Percentiles rank a stretch among this genome's conserved stretches.
Evolutionary conservation across 2,888 invertebrate genomes (phyloP).

Genomic region (Meteorus cinctellus): DNA sequence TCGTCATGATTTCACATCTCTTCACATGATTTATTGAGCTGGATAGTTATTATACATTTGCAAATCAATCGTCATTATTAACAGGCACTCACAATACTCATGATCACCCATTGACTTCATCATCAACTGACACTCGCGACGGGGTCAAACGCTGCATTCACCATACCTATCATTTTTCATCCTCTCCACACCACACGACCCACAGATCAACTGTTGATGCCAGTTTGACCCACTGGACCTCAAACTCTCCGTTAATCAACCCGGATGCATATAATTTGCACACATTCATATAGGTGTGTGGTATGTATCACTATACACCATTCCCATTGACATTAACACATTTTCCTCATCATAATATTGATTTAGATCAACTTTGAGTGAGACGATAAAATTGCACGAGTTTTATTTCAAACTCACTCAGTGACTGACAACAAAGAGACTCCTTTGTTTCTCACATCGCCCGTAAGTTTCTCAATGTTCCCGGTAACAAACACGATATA

Average conservation of each 20-base stretch:
- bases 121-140: conserved; percentile 15
- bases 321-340: background rate
- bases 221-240: conserved; percentile 35
- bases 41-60: too few relatives aligned
- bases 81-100: background rate
- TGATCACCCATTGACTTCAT: conserved; percentile 11
- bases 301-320: background rate
- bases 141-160: conserved; percentile 11
- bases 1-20: too few relatives aligned
- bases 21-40: too few relatives aligned
- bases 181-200: conserved; percentile 15
- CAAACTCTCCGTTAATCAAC: conserved; percentile 50
- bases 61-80: background rate
- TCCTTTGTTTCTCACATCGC: conserved; percentile 1
- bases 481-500: conserved; percentile 7
- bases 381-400: too few relatives aligned
- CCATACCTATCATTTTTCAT: background rate
- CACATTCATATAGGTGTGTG: background rate
- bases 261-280: conserved; percentile 47
- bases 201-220: conserved; percentile 20
- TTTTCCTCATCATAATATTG: background rate
- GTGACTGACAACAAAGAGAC: background rate
- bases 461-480: conserved; percentile 3
- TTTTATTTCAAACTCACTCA: too few relatives aligned
- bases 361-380: too few relatives aligned